These are phyloP conservation scores for Pycnomerus fuliginosus DNA, from an alignment of 2,888 invertebrate genomes.

Conservation along the genomic window DNA sequence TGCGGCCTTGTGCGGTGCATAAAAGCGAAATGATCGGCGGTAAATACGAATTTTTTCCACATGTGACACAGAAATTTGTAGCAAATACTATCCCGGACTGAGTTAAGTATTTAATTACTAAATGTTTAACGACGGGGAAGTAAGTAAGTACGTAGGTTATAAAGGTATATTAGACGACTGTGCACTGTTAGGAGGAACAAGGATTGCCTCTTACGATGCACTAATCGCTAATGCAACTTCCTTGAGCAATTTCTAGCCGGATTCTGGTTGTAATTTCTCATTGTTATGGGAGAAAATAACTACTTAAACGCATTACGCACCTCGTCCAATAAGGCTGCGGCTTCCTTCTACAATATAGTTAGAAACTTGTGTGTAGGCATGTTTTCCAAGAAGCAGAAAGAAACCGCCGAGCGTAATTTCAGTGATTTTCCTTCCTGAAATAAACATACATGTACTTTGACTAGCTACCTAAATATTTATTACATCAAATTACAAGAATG, in stretches of 20 bases:
- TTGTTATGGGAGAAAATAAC: slow-evolving; percentile 18
- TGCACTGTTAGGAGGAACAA: too few species aligned
- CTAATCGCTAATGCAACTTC: slow-evolving; percentile 13
- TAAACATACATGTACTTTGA: too few species aligned
- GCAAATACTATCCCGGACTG: background rate
- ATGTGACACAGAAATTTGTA: background rate
- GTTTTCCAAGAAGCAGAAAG: too few species aligned
- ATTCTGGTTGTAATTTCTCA: slow-evolving; percentile 14
- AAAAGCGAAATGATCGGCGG: background rate
- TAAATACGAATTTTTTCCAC: slow-evolving; percentile 3
- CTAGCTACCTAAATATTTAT: too few species aligned
- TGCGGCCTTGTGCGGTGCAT: slow-evolving; percentile 3
- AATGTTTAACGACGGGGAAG: background rate
- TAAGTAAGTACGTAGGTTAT: background rate
- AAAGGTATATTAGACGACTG: too few species aligned
- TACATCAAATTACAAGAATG: too few species aligned
- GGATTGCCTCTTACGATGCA: slow-evolving; percentile 11
- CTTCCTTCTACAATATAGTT: slow-evolving; percentile 8
- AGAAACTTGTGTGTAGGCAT: too few species aligned
- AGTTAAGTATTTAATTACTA: background rate
- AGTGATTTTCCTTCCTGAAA: too few species aligned
- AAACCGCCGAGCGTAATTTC: too few species aligned
- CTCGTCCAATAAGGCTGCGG: slow-evolving; percentile 7
- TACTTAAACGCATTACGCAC: slow-evolving; percentile 19
- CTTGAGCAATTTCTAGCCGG: slow-evolving; percentile 17